phyloP scores from a whole-genome alignment of 1,140 invertebrate genomes.

The Leguminivora glycinivorella region DNA sequence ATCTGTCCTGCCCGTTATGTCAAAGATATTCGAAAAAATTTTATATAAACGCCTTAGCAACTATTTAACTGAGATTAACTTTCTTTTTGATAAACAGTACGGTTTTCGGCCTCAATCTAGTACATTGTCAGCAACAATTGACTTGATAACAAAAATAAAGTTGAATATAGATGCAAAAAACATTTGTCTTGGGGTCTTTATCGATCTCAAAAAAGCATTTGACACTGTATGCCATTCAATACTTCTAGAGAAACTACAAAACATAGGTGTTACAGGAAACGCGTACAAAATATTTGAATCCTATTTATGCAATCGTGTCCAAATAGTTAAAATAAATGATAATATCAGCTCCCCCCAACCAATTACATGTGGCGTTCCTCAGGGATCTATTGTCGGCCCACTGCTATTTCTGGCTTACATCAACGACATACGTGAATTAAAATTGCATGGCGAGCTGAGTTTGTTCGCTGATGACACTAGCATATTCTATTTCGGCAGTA shows the following conservation, averaged over 20 bases:
- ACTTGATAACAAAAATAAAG: neutral
- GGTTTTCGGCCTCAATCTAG: neutral
- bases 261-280: neutral
- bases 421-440: neutral
- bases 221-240: neutral
- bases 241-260: neutral
- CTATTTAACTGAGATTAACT: neutral
- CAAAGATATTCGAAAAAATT: constrained; percentile 22
- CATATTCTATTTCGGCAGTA: too few species aligned
- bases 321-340: neutral
- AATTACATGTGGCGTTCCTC: neutral
- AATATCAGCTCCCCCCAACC: neutral
- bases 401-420: neutral
- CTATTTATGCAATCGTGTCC: neutral
- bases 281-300: neutral
- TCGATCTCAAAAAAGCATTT: neutral
- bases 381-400: neutral
- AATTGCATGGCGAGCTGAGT: neutral
- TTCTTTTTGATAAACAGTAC: neutral
- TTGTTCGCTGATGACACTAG: neutral
- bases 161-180: neutral
- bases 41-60: neutral
- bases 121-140: neutral
- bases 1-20: constrained; percentile 6
- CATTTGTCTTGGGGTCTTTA: neutral